Conservation (phyloP, 2,113 vertebrate species). For the Catharus minimus region DNA sequence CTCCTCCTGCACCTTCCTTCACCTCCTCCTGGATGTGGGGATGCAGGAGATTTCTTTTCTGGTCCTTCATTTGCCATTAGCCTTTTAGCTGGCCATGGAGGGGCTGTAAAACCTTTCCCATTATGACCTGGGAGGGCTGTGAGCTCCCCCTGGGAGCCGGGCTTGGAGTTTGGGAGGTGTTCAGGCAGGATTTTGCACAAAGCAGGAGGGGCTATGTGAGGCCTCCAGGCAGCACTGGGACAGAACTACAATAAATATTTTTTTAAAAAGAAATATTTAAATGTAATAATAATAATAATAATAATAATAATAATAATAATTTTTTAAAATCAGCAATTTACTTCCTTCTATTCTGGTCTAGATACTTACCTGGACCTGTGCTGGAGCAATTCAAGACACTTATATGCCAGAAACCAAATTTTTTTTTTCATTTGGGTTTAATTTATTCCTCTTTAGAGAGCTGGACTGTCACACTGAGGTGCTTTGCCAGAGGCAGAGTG, state of each 20-base stretch:
- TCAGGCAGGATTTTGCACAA: neutral
- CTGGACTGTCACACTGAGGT: neutral
- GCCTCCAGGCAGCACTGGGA: neutral
- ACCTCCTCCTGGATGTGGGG: neutral
- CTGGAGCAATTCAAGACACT: neutral
- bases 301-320: no score
- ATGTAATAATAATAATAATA: no score
- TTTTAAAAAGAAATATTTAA: neutral
- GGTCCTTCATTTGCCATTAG: neutral
- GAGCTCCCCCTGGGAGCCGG: neutral
- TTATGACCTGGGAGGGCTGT: neutral
- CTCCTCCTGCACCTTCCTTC: neutral
- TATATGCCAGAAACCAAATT: neutral
- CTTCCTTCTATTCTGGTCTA: neutral
- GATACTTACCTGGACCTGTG: neutral
- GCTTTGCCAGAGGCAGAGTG: neutral
- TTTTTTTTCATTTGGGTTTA: neutral
- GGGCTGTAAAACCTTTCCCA: neutral
- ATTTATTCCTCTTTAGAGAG: neutral
- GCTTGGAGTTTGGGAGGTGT: neutral
- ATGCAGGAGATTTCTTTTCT: neutral
- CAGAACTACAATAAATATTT: neutral
- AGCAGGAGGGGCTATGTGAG: rapidly evolving
- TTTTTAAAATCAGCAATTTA: neutral
- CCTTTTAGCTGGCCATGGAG: neutral